Base-by-base conservation (phyloP, 2,113 vertebrate genomes). In the Tauraco erythrolophus region DNA sequence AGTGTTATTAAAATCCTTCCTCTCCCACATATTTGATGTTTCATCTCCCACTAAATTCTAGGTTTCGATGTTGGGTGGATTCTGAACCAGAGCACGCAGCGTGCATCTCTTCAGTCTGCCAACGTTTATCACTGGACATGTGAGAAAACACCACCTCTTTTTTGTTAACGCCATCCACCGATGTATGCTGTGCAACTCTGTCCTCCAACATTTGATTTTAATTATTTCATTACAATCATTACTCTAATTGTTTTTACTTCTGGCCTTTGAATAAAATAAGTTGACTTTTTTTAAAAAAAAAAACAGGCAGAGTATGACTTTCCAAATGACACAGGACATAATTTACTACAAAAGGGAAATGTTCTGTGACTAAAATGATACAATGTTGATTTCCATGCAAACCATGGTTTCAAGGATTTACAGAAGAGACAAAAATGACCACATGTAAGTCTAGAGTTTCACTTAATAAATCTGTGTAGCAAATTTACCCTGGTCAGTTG, bases 331-430 rank as follows among this genome's bases (percentile, higher is more conserved):
- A 94, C 31, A 81, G 78, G 84, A 77, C 75, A 80, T 84, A 74
- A 94, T 87, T 94, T 84, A 80, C 45, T 56, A 94, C 61, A 94
- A 93, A 94, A 94, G 16, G 72, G 80, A 97, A 97, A 87, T 71
- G 70, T 81, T 91, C 91, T 96, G 86, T 91, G 89, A 96, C 94
- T 92, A 87, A 96, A 95, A 72, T 81, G 88, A 89, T 89, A 85
- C 72, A 88, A 84, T 35, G 69, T 57, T 82, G 86, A 95, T 94
- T 96, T 91, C 57, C 86, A 72, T 92, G 84, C 91, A 88, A 85
- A 91, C n/a, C 84, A 76, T 3, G 28, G 76, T 89, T 66, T 91
- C 94, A 62, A 84, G 88, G 77, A 93, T 86, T 95, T 96, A 87
- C 39, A 79, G 86, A 91, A 89, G 54, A 96, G 57, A 78, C 72